phyloP scores from a whole-genome alignment of 2,797 vertebrate genomes.

The Lophius americanus region DNA sequence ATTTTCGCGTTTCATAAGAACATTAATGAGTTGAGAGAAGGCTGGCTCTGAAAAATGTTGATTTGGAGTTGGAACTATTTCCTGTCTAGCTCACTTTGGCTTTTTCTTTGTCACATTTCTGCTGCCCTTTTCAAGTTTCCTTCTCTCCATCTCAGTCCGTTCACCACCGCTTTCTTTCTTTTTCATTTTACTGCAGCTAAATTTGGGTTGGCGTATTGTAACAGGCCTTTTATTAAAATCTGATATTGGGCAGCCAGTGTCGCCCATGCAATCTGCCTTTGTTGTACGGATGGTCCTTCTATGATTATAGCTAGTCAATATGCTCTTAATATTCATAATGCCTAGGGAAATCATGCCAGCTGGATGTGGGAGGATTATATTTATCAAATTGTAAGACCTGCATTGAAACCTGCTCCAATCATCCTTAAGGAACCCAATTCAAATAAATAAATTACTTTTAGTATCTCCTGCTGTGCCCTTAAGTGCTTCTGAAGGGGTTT shows the following conservation, averaged over 20 bases:
- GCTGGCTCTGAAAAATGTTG: conserved; percentile 29
- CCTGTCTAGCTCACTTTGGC: conserved; percentile 19
- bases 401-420: conserved; percentile 28
- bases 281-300: conserved; percentile 24
- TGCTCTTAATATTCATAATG: conserved; percentile 51
- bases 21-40: conserved; percentile 40
- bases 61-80: conserved; percentile 43
- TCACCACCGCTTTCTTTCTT: conserved; percentile 1
- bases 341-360: conserved; percentile 47
- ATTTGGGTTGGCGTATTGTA: conserved; percentile 4
- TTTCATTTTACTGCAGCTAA: conserved; percentile 21
- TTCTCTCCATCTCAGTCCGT: conserved; percentile 15
- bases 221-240: conserved; percentile 49
- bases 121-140: conserved; percentile 4
- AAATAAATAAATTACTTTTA: conserved; percentile 45
- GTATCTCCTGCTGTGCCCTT: conserved; percentile 34
- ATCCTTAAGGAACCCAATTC: conserved; percentile 35
- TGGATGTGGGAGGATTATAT: conserved; percentile 43
- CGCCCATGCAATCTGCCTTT: conserved; percentile 14
- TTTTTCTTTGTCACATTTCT: conserved; percentile 21
- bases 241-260: conserved; percentile 23
- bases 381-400: conserved; percentile 38
- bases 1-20: conserved; percentile 57
- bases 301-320: conserved; percentile 46
- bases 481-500: conserved; percentile 22